Conservation (phyloP, 2,797 vertebrate species). For the Columba guinea region DNA sequence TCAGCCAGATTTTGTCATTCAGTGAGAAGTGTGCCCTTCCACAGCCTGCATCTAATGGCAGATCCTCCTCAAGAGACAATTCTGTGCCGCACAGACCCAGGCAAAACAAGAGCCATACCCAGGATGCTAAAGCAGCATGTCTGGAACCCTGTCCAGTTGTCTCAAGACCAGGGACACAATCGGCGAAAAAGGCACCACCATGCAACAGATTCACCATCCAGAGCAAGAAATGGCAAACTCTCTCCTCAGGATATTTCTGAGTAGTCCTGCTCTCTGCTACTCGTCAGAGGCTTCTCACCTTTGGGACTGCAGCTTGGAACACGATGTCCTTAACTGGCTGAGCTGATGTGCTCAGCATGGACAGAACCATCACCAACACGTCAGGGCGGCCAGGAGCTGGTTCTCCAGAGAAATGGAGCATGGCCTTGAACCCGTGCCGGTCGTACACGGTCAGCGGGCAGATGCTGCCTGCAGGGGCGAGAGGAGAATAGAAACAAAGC, state of each 20-base stretch:
- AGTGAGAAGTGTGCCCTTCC: neutral
- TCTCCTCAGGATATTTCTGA: neutral
- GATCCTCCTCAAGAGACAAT: neutral
- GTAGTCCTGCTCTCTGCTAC: neutral
- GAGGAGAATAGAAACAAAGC: neutral
- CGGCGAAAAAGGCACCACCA: neutral
- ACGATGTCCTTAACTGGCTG: constrained; percentile 78
- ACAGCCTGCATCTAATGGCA: neutral
- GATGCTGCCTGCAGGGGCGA: constrained; percentile 74
- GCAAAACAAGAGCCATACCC: neutral
- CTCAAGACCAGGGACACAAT: neutral
- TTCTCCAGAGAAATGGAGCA: constrained; percentile 85
- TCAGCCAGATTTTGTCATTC: neutral
- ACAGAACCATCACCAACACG: constrained; percentile 83
- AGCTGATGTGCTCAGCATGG: constrained; percentile 86
- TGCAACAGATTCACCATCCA: neutral
- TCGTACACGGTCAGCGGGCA: constrained; percentile 82
- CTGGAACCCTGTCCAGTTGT: neutral
- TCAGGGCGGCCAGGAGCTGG: constrained; percentile 70
- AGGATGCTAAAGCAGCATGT: neutral
- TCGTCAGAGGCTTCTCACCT: constrained; percentile 74
- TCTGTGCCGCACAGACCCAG: neutral
- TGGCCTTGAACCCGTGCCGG: constrained; percentile 80
- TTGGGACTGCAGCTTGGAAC: constrained; percentile 88
- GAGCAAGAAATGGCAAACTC: neutral